Percentiles rank a stretch among this genome's conserved stretches.
These are phyloP conservation scores for Hoplostethus mediterraneus DNA, from an alignment of 2,797 vertebrate species.

Conservation along the genomic window DNA sequence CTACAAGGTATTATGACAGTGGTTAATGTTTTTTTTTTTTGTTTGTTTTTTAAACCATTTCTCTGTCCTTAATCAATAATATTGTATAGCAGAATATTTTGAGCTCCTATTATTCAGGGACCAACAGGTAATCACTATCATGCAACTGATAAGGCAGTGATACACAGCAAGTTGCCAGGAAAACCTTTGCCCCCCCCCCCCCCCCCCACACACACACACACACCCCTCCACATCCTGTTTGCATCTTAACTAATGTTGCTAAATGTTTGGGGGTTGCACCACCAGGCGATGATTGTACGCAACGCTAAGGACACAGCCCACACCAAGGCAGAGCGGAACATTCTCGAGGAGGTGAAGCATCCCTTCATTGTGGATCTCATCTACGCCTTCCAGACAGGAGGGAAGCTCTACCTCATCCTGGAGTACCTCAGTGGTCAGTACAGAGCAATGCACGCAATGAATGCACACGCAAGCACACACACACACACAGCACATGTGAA, in stretches of 20 bases:
- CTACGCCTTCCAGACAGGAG: slow-evolving; percentile 99
- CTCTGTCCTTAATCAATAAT: not conserved
- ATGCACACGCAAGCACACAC: not conserved
- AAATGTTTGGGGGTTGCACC: not conserved
- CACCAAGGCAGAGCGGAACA: slow-evolving; percentile 99
- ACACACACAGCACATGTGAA: not conserved
- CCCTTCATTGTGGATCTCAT: slow-evolving; percentile 99
- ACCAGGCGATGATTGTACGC: slow-evolving; percentile 98
- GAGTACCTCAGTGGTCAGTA: slow-evolving; percentile 99
- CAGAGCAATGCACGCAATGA: not conserved
- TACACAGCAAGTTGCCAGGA: too few relatives aligned
- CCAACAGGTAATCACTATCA: not conserved
- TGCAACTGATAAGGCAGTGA: not conserved
- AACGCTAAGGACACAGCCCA: slow-evolving; percentile 99
- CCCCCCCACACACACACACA: too few relatives aligned
- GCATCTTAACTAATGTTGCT: slow-evolving; percentile 3
- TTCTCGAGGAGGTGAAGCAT: slow-evolving; percentile 99
- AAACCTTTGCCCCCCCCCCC: too few relatives aligned
- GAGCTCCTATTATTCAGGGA: not conserved
- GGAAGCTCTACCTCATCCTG: slow-evolving; percentile 99
- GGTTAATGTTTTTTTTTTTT: not conserved
- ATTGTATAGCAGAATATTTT: not conserved
- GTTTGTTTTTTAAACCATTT: not conserved
- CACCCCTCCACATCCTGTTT: not conserved
- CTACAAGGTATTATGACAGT: not conserved